Conservation (phyloP, 2,113 vertebrate species). For the Siphamia tubifer region DNA sequence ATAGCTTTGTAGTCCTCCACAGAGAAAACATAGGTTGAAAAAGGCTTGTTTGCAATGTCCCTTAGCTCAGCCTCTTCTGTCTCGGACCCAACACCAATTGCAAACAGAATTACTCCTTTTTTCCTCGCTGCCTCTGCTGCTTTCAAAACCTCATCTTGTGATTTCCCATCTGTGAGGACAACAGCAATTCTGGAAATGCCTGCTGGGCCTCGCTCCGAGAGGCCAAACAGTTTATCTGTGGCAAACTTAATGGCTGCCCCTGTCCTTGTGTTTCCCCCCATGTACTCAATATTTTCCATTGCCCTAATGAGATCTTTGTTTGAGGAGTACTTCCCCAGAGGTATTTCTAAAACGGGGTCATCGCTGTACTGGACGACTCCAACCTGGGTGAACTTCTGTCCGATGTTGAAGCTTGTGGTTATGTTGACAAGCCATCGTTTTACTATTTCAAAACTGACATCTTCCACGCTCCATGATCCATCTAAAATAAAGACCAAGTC, state of each 20-base stretch:
- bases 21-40: conserved; percentile 92
- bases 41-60: conserved; percentile 94
- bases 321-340: conserved; percentile 84
- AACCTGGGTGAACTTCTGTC: conserved; percentile 94
- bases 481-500: conserved; percentile 97
- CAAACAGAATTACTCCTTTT: conserved; percentile 92
- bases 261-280: conserved; percentile 94
- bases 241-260: conserved; percentile 94
- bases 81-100: conserved; percentile 93
- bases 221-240: conserved; percentile 89
- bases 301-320: conserved; percentile 83
- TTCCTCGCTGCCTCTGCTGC: conserved; percentile 91
- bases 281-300: conserved; percentile 90
- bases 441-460: conserved; percentile 96
- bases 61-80: conserved; percentile 89
- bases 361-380: conserved; percentile 97
- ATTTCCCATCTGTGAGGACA: conserved; percentile 95
- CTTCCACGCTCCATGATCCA: conserved; percentile 95
- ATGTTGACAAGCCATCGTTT: conserved; percentile 97
- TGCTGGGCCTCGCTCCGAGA: conserved; percentile 85
- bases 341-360: conserved; percentile 90
- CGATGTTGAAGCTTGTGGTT: conserved; percentile 93
- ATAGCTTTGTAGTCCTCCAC: conserved; percentile 97
- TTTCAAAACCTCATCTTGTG: conserved; percentile 92
- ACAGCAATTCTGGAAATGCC: conserved; percentile 92